These are phyloP conservation scores for Carduelis carduelis DNA, from an alignment of 2,797 vertebrate genomes.

Conservation along the genomic window DNA sequence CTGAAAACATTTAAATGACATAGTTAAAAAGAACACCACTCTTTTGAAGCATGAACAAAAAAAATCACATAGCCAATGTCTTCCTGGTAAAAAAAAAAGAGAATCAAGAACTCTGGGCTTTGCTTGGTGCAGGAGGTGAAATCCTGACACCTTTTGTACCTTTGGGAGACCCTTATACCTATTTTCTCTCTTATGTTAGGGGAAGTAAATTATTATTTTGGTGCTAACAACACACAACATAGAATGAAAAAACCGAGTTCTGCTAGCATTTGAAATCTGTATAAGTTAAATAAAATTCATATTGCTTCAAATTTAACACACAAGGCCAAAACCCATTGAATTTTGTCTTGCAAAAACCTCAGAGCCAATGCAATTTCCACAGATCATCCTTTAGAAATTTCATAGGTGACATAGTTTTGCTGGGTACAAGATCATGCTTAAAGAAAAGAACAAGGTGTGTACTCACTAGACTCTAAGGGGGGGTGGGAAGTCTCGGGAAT, in stretches of 20 bases:
- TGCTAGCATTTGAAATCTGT: neutral
- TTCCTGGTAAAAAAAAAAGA: neutral
- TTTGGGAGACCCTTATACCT: neutral
- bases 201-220: neutral
- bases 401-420: neutral
- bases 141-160: neutral
- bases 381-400: neutral
- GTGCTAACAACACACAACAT: neutral
- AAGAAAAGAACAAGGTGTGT: neutral
- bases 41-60: neutral
- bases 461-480: constrained; percentile 97
- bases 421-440: neutral
- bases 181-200: neutral
- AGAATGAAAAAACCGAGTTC: neutral
- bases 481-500: constrained; percentile 96
- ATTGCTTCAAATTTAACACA: neutral
- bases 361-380: neutral
- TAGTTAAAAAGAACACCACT: neutral
- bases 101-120: neutral
- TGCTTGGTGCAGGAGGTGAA: neutral
- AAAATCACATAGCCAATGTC: neutral
- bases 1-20: fast-evolving
- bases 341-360: neutral
- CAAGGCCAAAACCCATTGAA: neutral
- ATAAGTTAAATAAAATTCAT: neutral